phyloP scores from a whole-genome alignment of 1,140 invertebrate species.

The Anastrepha ludens region DNA sequence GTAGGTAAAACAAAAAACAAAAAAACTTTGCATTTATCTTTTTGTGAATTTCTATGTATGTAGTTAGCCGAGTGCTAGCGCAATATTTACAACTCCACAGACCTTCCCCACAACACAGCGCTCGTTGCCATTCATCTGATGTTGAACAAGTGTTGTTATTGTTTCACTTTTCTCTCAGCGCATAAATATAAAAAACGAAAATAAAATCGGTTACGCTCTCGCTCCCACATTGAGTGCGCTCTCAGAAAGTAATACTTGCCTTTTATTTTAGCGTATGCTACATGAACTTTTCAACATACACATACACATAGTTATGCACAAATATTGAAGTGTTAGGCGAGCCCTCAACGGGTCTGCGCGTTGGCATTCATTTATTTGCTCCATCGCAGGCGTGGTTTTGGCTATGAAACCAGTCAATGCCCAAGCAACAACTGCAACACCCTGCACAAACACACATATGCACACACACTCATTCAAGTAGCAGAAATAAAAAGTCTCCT shows the following conservation, averaged over 20 bases:
- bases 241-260: neutral
- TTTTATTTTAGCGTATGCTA: constrained; percentile 3
- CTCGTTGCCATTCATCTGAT: neutral
- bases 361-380: constrained; percentile 30
- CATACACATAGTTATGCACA: neutral
- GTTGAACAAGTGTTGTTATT: neutral
- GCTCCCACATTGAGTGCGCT: neutral
- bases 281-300: neutral
- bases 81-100: too few species aligned
- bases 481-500: constrained; percentile 35
- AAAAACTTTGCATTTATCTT: neutral
- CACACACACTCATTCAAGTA: neutral
- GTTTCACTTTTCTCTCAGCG: neutral
- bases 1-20: neutral
- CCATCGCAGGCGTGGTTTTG: constrained; percentile 40
- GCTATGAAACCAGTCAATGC: constrained; percentile 16
- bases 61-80: too few species aligned
- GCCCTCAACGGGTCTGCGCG: neutral
- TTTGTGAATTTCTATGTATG: neutral
- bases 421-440: constrained; percentile 10
- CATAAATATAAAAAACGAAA: neutral
- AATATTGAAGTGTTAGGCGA: neutral
- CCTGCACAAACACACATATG: neutral
- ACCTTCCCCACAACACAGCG: neutral
- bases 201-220: constrained; percentile 19